Conservation (phyloP, 2,888 invertebrate species). For the Pristionchus entomophagus region DNA sequence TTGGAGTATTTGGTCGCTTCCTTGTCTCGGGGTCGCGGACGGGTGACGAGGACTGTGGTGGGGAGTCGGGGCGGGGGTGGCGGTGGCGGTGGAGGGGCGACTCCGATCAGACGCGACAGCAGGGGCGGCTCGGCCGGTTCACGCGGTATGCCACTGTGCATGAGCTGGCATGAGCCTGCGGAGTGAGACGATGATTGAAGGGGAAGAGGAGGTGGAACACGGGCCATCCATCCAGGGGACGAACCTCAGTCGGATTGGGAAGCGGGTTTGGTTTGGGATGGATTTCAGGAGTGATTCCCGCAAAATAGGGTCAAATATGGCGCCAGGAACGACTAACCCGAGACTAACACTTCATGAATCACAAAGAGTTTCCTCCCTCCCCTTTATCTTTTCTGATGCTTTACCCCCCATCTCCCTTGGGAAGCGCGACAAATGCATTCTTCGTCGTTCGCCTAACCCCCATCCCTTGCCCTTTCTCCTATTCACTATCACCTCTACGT, state of each 20-base stretch:
- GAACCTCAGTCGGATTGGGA: constrained; percentile 32
- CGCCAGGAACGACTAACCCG: background rate
- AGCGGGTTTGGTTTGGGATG: background rate
- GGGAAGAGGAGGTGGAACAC: background rate
- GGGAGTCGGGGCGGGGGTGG: constrained; percentile 62
- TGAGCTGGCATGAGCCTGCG: constrained; percentile 21
- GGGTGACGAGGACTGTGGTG: constrained; percentile 56
- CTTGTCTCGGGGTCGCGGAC: constrained; percentile 13
- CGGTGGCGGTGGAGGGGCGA: constrained; percentile 59
- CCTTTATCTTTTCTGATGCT: background rate
- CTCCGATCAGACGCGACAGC: constrained; percentile 65
- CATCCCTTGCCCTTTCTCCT: constrained; percentile 10
- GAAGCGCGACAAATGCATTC: constrained; percentile 36
- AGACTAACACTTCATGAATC: constrained; percentile 38
- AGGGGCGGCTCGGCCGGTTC: constrained; percentile 62
- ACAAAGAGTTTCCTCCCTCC: constrained; percentile 29
- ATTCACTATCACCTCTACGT: background rate
- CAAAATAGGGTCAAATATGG: too few species aligned
- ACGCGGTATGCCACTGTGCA: constrained; percentile 36
- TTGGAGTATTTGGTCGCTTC: constrained; percentile 42
- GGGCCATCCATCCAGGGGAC: constrained; percentile 29
- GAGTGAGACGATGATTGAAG: background rate
- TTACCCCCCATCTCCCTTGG: constrained; percentile 40
- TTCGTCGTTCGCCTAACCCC: constrained; percentile 1
- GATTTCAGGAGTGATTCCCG: too few species aligned